phyloP scores from a whole-genome alignment of 2,797 vertebrate species.

The Euphonia xanthogaster region DNA sequence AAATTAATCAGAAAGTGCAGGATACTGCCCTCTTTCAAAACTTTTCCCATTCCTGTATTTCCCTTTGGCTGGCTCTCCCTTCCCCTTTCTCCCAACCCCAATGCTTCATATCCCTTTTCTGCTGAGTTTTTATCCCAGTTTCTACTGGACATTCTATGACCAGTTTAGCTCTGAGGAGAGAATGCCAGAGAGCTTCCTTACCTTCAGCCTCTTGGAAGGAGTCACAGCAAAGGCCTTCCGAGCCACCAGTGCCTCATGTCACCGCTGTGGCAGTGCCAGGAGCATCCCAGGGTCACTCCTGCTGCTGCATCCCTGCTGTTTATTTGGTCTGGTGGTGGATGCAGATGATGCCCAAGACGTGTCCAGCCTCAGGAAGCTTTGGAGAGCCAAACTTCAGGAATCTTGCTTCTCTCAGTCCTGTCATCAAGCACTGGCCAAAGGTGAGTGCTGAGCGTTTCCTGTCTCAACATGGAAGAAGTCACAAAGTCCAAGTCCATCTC shows the following conservation, averaged over 20 bases:
- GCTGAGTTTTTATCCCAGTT: not conserved
- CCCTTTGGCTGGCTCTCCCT: not conserved
- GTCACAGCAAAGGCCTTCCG: not conserved
- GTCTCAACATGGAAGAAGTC: not conserved
- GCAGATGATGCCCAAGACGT: not conserved
- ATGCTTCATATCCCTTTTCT: not conserved
- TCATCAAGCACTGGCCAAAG: not conserved
- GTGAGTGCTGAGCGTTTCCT: not conserved
- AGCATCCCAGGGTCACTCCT: not conserved
- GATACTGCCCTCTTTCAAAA: not conserved
- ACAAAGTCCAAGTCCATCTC: not conserved
- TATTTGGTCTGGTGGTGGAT: not conserved
- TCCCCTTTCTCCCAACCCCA: not conserved
- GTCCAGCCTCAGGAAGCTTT: not conserved
- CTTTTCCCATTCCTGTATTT: not conserved
- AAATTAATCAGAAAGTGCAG: not conserved
- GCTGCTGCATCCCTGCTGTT: not conserved
- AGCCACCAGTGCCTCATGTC: not conserved
- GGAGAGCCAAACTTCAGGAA: not conserved
- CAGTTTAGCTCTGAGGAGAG: not conserved
- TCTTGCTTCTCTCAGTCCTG: not conserved
- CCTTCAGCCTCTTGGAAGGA: constrained; percentile 42
- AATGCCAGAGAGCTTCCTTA: not conserved
- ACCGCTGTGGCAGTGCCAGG: not conserved
- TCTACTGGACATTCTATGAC: too few species aligned